Evolutionary conservation across 1,140 invertebrate genomes (phyloP), one percentile per base, ranked within the genome.

Genomic region (Drosophila grimshawi): DNA sequence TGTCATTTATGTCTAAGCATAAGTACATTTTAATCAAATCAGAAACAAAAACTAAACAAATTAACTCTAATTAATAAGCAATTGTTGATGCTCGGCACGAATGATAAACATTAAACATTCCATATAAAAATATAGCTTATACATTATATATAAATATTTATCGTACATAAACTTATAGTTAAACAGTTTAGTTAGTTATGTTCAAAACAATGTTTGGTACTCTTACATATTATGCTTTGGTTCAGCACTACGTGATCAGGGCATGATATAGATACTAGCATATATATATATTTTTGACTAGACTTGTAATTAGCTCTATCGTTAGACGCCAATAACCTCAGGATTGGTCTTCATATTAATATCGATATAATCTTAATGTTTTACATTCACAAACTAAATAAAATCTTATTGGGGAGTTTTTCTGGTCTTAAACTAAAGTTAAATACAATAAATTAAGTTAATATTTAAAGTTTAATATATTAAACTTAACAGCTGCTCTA

Each of bases 51-150:
- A 32, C 19, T 19, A 19, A 19, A 19, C 19, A 19, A 19, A 19
- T 19, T 19, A 19, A 19, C 10, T 48, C 43, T 55, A 69, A 65
- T 45, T 49, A 53, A 60, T 88, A 86, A 86, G 78, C 86, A 90
- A 89, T 90, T 89, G 86, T 90, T 90, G 78, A 89, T 83, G 81
- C 81, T 86, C 80, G 78, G 48, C 81, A 86, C 71, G 78, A 86
- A 86, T 86, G 48, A 83, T 68, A 85, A 80, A 68, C 76, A 80
- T 67, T 80, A 72, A 72, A 70, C 39, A n/a, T 37, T 27, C 52
- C n/a, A 48, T 48, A 55, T 5, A 46, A 55, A 61, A n/a, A 67
- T 19, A 68, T 51, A 66, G 3, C 7, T 11, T 65, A 43, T 35
- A 19, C 35, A 53, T 48, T 61, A 61, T 61, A 46, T 66, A 43